A percentile compares a stretch with the other conserved stretches of the same genome.
These are phyloP conservation scores for Mobula birostris DNA, from an alignment of 2,113 vertebrate species.

Conservation along the genomic window DNA sequence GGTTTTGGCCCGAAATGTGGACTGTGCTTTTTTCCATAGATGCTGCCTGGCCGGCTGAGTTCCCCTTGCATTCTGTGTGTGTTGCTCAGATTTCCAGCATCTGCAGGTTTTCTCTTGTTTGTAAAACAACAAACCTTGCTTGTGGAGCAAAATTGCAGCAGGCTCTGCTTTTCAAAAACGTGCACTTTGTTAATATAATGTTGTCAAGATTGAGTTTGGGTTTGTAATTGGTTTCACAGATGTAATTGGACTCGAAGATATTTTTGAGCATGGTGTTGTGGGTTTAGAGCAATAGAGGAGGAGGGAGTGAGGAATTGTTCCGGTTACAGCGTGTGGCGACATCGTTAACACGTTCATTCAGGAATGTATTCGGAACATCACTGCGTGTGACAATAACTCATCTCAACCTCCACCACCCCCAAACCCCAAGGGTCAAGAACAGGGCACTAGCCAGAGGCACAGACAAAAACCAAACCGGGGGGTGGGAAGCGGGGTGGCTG, in stretches of 20 bases:
- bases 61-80: too few relatives aligned
- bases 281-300: neutral
- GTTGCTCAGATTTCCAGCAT: too few relatives aligned
- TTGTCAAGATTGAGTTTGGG: neutral
- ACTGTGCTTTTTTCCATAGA: too few relatives aligned
- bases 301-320: neutral
- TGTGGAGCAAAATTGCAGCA: neutral
- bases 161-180: neutral
- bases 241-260: neutral
- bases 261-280: neutral
- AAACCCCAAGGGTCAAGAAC: neutral
- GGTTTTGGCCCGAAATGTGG: too few relatives aligned
- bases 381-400: neutral
- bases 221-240: neutral
- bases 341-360: neutral
- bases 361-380: slow-evolving; percentile 10
- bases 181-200: neutral
- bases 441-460: neutral
- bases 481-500: neutral
- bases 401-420: neutral
- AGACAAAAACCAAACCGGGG: neutral
- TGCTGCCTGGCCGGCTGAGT: too few relatives aligned
- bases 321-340: neutral
- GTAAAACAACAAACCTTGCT: neutral
- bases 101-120: too few relatives aligned